A percentile compares a stretch with the other conserved stretches of the same genome.
These are phyloP conservation scores for Drosophila kanekoi DNA, from an alignment of 2,888 invertebrate genomes.

Conservation along the genomic window DNA sequence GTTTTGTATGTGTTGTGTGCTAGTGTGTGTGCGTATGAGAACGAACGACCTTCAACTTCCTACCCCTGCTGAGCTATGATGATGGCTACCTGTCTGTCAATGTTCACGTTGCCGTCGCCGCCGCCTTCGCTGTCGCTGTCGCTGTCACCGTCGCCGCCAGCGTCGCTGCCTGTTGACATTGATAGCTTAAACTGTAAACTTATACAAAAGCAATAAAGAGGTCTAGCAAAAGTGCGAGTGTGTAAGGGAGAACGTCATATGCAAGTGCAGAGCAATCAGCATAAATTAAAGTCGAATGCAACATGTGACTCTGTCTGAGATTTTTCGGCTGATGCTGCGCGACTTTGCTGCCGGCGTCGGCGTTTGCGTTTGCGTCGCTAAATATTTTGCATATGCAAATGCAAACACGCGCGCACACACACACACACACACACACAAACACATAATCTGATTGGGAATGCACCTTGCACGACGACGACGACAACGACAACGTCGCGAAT, in stretches of 20 bases:
- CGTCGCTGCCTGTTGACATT: constrained; percentile 68
- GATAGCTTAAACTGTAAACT: constrained; percentile 76
- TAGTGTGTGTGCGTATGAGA: constrained; percentile 43
- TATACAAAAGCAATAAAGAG: constrained; percentile 64
- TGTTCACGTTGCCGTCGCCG: constrained; percentile 52
- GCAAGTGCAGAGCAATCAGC: constrained; percentile 58
- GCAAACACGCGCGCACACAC: constrained; percentile 16
- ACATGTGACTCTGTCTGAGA: constrained; percentile 71
- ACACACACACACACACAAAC: constrained; percentile 11
- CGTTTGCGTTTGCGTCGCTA: constrained; percentile 47
- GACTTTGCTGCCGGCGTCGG: constrained; percentile 24
- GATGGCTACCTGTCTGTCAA: constrained; percentile 60
- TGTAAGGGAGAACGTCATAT: constrained; percentile 19
- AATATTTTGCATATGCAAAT: constrained; percentile 80
- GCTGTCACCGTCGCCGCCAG: constrained; percentile 27
- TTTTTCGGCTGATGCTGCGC: constrained; percentile 62
- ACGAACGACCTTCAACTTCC: constrained; percentile 78
- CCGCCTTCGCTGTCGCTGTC: constrained; percentile 35
- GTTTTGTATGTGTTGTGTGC: constrained; percentile 35
- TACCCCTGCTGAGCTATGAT: constrained; percentile 63
- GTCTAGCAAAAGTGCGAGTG: constrained; percentile 29
- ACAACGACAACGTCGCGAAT: constrained; percentile 70
- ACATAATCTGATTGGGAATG: constrained; percentile 59
- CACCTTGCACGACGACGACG: constrained; percentile 66
- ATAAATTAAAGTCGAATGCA: constrained; percentile 79